phyloP scores from a whole-genome alignment of 2,113 vertebrate genomes.

The Sphyrna mokarran region DNA sequence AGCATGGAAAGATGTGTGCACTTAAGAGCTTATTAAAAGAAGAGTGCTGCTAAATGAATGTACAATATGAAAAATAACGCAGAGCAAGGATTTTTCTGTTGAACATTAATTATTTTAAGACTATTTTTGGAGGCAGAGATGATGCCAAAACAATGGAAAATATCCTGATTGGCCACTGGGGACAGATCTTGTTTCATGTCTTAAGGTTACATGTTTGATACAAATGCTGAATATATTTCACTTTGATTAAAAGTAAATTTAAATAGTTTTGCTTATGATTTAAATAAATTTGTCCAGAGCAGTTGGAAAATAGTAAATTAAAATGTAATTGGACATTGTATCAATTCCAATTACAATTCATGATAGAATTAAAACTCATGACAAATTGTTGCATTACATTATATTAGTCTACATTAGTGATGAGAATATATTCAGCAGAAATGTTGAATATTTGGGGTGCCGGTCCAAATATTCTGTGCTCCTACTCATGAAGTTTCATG shows the following conservation, averaged over 20 bases:
- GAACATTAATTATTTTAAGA: neutral
- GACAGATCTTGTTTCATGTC: neutral
- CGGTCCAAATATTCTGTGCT: neutral
- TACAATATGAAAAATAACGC: neutral
- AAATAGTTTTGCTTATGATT: neutral
- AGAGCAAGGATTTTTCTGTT: neutral
- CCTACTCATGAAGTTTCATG: neutral
- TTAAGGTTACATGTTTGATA: neutral
- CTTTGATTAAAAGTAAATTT: slow-evolving; percentile 8
- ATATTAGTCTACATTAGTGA: neutral
- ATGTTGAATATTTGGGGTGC: neutral
- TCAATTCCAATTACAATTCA: slow-evolving; percentile 24
- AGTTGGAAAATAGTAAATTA: neutral
- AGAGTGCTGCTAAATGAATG: neutral
- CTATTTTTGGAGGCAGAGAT: neutral
- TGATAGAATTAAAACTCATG: neutral
- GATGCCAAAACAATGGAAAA: slow-evolving; percentile 7
- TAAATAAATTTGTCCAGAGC: neutral
- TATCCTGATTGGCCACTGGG: neutral
- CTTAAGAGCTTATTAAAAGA: neutral
- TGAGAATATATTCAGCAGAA: neutral
- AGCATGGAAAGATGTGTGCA: neutral
- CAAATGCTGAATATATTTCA: neutral
- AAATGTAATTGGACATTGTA: neutral
- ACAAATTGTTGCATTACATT: neutral